These are phyloP conservation scores for Abrostola tripartita DNA, from an alignment of 2,888 invertebrate genomes.

Conservation along the genomic window DNA sequence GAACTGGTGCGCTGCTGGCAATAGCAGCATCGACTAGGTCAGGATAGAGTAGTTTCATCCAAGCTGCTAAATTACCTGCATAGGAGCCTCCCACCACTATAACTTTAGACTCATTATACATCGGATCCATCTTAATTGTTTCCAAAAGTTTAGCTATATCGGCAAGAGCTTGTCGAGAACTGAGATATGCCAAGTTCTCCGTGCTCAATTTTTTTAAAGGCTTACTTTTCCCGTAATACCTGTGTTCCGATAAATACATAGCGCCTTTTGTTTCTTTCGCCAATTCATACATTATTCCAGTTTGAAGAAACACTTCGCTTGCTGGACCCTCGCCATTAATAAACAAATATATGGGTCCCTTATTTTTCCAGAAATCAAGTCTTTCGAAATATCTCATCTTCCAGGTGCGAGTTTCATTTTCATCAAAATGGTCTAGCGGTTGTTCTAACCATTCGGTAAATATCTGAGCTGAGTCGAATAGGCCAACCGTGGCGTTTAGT, in stretches of 20 bases:
- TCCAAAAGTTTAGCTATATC: conserved; percentile 72
- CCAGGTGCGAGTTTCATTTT: conserved; percentile 69
- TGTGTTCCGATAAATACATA: conserved; percentile 77
- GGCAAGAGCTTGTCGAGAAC: conserved; percentile 77
- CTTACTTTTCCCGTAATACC: conserved; percentile 80
- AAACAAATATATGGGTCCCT: conserved; percentile 76
- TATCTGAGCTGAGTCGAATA: conserved; percentile 53
- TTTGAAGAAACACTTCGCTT: conserved; percentile 65
- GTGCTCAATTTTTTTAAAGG: conserved; percentile 69
- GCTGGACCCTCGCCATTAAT: conserved; percentile 77
- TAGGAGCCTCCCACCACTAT: conserved; percentile 82
- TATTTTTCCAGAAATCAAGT: conserved; percentile 68
- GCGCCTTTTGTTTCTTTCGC: conserved; percentile 81
- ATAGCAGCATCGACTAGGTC: conserved; percentile 78
- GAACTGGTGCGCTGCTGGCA: conserved; percentile 80
- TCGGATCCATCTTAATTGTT: conserved; percentile 62
- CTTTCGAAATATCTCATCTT: conserved; percentile 79
- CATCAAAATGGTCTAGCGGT: conserved; percentile 77
- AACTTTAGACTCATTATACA: conserved; percentile 72
- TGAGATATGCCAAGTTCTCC: conserved; percentile 73
- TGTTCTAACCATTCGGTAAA: conserved; percentile 72
- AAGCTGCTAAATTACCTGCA: conserved; percentile 80
- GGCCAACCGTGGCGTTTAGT: conserved; percentile 49
- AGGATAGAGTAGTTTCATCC: conserved; percentile 78
- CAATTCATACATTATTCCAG: conserved; percentile 74